Conservation (phyloP, 2,797 vertebrate species). For the Valencia hispanica region DNA sequence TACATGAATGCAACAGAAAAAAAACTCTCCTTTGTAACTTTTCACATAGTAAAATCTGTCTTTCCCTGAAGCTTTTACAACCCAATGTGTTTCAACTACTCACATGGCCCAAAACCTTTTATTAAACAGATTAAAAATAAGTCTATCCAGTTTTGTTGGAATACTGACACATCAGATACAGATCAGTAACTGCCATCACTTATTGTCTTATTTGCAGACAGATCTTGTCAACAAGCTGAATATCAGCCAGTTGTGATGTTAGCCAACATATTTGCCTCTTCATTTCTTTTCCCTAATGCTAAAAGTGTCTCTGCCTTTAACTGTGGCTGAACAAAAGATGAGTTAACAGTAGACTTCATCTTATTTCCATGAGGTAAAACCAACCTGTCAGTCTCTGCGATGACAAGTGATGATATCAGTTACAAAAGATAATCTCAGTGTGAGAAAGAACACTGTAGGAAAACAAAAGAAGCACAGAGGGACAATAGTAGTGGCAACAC, state of each 20-base stretch:
- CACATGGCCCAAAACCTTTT: neutral
- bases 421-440: constrained; percentile 36
- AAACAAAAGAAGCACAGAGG: constrained; percentile 47
- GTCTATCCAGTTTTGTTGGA: neutral
- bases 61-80: neutral
- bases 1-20: neutral
- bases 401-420: constrained; percentile 48
- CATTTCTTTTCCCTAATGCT: neutral
- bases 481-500: constrained; percentile 41
- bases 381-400: constrained; percentile 28
- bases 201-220: neutral
- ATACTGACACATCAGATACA: neutral
- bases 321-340: neutral
- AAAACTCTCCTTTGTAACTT: neutral
- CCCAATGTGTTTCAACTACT: neutral
- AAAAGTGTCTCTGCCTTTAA: neutral
- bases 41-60: neutral
- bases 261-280: neutral
- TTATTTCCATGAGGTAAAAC: constrained; percentile 1
- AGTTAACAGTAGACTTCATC: constrained; percentile 27
- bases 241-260: neutral
- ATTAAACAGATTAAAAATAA: neutral
- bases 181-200: neutral
- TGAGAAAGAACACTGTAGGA: constrained; percentile 37
- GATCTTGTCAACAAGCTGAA: neutral